These are phyloP conservation scores for Fabriciana adippe DNA, from an alignment of 2,888 invertebrate genomes.

Conservation along the genomic window DNA sequence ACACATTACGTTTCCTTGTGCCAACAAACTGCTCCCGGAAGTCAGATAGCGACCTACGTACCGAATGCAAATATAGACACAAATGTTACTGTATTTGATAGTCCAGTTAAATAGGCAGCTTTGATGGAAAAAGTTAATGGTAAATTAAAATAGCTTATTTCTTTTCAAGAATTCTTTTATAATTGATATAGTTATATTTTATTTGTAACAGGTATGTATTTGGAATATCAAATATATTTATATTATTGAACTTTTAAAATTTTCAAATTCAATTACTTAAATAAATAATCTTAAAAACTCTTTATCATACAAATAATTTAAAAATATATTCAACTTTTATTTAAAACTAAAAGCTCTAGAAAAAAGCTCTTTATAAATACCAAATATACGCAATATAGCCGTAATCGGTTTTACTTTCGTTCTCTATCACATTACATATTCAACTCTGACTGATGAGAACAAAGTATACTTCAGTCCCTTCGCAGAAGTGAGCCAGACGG, in stretches of 20 bases:
- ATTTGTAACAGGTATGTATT: no score
- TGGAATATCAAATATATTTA: no score
- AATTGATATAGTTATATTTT: no score
- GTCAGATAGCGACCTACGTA: constrained; percentile 47
- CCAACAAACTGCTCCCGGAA: constrained; percentile 54
- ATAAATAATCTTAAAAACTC: neutral
- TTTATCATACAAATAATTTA: neutral
- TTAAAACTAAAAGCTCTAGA: neutral
- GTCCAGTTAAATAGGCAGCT: constrained; percentile 2
- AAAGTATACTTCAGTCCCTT: constrained; percentile 45
- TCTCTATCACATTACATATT: constrained; percentile 25
- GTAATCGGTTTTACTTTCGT: constrained; percentile 37
- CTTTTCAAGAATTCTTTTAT: no score
- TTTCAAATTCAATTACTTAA: neutral
- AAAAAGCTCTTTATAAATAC: neutral
- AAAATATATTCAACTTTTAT: no score
- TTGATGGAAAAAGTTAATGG: no score
- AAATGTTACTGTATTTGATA: constrained; percentile 24
- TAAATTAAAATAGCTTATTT: no score
- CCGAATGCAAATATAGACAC: constrained; percentile 25
- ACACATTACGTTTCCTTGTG: constrained; percentile 55
- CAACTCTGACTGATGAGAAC: constrained; percentile 31
- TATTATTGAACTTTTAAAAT: neutral
- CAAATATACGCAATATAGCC: neutral
- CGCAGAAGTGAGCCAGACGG: constrained; percentile 60